These are phyloP conservation scores for Troilus luridus DNA, from an alignment of 2,888 invertebrate genomes.

Conservation along the genomic window DNA sequence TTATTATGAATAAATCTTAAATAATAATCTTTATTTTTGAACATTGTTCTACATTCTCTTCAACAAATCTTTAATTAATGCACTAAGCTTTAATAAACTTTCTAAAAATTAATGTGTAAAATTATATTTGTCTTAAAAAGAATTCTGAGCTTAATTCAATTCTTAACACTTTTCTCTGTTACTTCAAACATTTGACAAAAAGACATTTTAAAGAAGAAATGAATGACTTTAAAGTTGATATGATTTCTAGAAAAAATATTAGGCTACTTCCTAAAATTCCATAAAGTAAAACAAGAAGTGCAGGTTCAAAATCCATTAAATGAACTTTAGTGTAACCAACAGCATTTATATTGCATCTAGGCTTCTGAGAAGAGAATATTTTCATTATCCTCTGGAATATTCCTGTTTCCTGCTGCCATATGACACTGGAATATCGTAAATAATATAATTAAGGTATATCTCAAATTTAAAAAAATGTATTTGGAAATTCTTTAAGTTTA, in stretches of 20 bases:
- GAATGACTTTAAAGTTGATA: neutral
- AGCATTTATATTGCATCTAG: constrained; percentile 71
- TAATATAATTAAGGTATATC: neutral
- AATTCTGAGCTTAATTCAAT: neutral
- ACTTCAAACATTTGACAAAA: neutral
- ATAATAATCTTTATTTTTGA: no score
- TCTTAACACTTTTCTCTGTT: neutral
- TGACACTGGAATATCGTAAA: constrained; percentile 69
- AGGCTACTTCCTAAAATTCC: constrained; percentile 53
- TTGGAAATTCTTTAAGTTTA: no score
- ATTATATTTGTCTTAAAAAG: no score
- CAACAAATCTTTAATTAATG: no score
- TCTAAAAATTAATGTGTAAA: no score
- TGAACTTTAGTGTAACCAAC: constrained; percentile 72
- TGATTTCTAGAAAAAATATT: neutral
- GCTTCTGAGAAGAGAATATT: constrained; percentile 73
- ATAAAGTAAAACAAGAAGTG: constrained; percentile 62
- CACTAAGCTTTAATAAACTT: no score
- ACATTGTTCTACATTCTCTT: no score
- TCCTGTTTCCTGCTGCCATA: constrained; percentile 76
- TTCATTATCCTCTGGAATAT: constrained; percentile 72
- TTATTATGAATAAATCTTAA: no score
- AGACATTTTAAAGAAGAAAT: neutral
- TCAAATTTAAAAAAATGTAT: no score
- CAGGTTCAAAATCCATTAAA: constrained; percentile 64